Percentiles rank a stretch among this genome's conserved stretches.
Evolutionary conservation across 2,797 vertebrate genomes (phyloP).

Genomic region (Peromyscus nudipes): DNA sequence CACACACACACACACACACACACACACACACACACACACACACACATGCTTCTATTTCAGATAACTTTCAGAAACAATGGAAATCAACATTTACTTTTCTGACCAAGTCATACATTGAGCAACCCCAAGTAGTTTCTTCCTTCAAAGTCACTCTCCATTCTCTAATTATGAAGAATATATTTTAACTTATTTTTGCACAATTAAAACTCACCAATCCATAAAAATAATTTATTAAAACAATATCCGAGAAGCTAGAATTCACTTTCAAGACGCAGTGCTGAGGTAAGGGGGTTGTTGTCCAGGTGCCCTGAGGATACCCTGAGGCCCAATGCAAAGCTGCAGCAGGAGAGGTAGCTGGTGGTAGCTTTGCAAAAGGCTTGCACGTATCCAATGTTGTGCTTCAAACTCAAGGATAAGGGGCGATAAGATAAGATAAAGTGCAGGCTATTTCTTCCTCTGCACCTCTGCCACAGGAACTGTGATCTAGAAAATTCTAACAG

Average conservation of each 20-base stretch:
- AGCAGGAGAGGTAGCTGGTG: too few species aligned
- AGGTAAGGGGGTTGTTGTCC: too few species aligned
- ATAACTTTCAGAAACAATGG: conserved; percentile 35
- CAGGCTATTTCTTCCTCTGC: too few species aligned
- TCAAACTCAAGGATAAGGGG: neutral
- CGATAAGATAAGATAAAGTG: fast-evolving
- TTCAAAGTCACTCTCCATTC: conserved; percentile 41
- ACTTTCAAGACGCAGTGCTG: neutral
- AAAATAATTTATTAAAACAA: neutral
- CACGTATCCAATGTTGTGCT: neutral
- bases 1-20: too few species aligned
- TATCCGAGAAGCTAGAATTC: neutral
- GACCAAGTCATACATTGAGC: conserved; percentile 14
- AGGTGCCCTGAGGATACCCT: fast-evolving
- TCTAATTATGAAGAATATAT: neutral
- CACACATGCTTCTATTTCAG: neutral
- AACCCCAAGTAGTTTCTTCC: conserved; percentile 14
- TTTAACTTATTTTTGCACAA: conserved; percentile 6
- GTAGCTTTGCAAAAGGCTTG: neutral
- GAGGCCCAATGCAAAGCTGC: neutral
- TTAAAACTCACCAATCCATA: neutral
- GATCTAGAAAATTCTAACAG: neutral
- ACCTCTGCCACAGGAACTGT: neutral
- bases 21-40: too few species aligned
- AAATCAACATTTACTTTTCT: conserved; percentile 49